Conservation (phyloP, 2,888 invertebrate genomes). For the Anoncus sp. region DNA sequence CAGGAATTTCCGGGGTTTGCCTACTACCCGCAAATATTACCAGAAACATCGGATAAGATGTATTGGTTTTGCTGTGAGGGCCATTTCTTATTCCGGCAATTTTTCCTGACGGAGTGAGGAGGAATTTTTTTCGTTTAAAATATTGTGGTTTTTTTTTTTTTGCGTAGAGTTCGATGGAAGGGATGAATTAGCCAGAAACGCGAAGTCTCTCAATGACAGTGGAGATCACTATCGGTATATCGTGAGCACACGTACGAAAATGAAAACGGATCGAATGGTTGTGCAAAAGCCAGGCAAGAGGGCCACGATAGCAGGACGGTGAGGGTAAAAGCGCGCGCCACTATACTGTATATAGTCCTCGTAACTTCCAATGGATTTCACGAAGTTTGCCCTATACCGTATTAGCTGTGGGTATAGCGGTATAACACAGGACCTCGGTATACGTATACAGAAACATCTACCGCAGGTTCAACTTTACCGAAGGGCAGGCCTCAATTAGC, state of each 20-base stretch:
- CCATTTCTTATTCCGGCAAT: no score
- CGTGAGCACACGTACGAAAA: constrained; percentile 68
- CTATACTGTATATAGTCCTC: constrained; percentile 64
- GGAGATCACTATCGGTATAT: constrained; percentile 36
- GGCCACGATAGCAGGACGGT: constrained; percentile 28
- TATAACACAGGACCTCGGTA: constrained; percentile 44
- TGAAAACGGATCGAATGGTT: constrained; percentile 73
- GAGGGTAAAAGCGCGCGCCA: constrained; percentile 23
- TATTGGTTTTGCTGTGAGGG: no score
- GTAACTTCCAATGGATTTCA: constrained; percentile 70
- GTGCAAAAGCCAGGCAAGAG: constrained; percentile 64
- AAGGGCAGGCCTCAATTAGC: constrained; percentile 73
- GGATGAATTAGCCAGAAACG: constrained; percentile 30
- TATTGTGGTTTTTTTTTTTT: no score
- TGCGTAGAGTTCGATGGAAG: constrained; percentile 16
- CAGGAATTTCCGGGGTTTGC: constrained; percentile 37
- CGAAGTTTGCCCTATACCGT: constrained; percentile 65
- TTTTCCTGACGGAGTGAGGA: no score
- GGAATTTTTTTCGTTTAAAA: no score
- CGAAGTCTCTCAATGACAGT: constrained; percentile 67
- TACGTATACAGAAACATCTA: constrained; percentile 43
- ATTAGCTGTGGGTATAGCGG: constrained; percentile 57
- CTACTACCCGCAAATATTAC: no score
- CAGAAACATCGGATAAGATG: no score
- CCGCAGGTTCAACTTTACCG: constrained; percentile 62